Evolutionary conservation across 2,888 invertebrate species (phyloP).

Genomic region (Sympetrum striolatum): DNA sequence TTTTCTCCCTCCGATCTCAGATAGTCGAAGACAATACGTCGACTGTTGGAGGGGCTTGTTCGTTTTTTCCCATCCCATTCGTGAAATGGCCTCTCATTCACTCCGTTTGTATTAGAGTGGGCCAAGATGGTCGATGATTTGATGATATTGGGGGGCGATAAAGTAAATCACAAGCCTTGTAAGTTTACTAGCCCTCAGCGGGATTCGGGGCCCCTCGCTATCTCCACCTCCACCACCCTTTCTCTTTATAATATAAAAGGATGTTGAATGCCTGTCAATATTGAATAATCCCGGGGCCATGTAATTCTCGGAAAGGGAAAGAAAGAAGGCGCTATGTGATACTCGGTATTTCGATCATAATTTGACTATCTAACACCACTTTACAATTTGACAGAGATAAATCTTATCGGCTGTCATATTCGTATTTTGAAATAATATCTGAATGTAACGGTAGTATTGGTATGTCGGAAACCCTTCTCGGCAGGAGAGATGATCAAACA

Average conservation of each 20-base stretch:
- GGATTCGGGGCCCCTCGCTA: background rate
- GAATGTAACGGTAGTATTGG: no score
- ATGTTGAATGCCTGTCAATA: background rate
- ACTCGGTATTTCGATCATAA: background rate
- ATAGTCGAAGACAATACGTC: conserved; percentile 38
- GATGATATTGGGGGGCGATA: conserved; percentile 27
- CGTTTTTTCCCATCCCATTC: background rate
- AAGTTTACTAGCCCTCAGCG: conserved; percentile 20
- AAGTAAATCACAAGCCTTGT: conserved; percentile 34
- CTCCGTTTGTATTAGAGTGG: conserved; percentile 15
- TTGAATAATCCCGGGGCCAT: background rate
- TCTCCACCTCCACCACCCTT: background rate
- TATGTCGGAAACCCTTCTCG: no score
- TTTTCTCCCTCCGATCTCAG: background rate
- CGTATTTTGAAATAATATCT: background rate
- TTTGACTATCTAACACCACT: background rate
- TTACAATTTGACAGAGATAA: background rate
- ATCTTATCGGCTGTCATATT: background rate
- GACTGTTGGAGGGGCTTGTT: conserved; percentile 16
- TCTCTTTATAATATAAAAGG: background rate
- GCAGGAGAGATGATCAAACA: no score
- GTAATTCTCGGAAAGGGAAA: conserved; percentile 2
- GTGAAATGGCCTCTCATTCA: conserved; percentile 6
- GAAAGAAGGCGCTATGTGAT: background rate
- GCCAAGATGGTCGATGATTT: conserved; percentile 21